Conservation (phyloP, 2,113 vertebrate genomes). For the Melanostigma gelatinosum region DNA sequence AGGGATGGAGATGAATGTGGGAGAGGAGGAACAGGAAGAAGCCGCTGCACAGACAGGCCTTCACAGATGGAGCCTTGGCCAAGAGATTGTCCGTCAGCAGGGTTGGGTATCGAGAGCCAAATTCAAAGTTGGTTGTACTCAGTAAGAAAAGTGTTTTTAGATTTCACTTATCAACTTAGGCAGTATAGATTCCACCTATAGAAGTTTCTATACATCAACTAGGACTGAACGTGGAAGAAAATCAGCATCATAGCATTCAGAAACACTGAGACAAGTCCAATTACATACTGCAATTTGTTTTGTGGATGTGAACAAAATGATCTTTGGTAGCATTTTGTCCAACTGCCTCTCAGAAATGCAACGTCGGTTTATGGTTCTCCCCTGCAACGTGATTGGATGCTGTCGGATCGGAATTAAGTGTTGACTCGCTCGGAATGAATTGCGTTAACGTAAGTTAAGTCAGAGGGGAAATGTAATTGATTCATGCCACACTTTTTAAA, state of each 20-base stretch:
- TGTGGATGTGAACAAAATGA: neutral
- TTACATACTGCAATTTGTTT: too few species aligned
- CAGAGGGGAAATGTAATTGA: neutral
- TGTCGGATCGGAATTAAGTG: neutral
- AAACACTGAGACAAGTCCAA: neutral
- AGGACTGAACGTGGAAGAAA: neutral
- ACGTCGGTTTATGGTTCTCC: too few species aligned
- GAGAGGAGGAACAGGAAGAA: neutral
- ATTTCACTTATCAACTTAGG: neutral
- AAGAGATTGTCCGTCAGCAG: neutral
- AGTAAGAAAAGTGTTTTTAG: neutral
- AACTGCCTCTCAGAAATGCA: too few species aligned
- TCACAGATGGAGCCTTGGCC: neutral
- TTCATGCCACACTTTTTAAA: neutral
- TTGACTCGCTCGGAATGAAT: neutral
- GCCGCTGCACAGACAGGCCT: neutral
- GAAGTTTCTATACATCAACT: neutral
- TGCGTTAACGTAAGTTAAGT: neutral
- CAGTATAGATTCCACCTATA: neutral
- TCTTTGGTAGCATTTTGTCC: neutral
- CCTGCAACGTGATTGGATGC: neutral
- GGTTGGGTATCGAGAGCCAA: neutral
- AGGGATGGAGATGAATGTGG: conserved; percentile 29
- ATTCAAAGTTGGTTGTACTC: neutral
- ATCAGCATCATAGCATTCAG: neutral